A percentile compares a stretch with the other conserved stretches of the same genome.
These are phyloP conservation scores for Anadara kagoshimensis DNA, from an alignment of 1,140 invertebrate genomes.

Conservation along the genomic window DNA sequence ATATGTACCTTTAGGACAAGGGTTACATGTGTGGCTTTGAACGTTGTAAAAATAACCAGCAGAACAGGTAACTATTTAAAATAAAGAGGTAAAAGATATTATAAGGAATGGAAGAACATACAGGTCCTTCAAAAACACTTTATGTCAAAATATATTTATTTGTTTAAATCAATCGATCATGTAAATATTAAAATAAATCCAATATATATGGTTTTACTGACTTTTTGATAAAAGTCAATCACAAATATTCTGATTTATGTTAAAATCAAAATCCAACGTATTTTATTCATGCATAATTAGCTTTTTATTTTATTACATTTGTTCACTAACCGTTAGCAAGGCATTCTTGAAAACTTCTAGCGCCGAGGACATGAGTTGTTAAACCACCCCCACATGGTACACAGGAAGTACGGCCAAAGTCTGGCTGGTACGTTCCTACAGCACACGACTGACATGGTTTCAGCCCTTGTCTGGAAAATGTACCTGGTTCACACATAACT, in stretches of 20 bases:
- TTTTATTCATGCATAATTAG: no score
- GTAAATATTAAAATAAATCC: no score
- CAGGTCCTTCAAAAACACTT: no score
- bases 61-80: slow-evolving; percentile 17
- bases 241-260: no score
- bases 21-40: slow-evolving; percentile 74
- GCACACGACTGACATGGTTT: slow-evolving; percentile 90
- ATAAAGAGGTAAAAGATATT: no score
- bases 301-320: background rate
- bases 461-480: slow-evolving; percentile 91
- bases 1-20: slow-evolving; percentile 94
- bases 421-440: slow-evolving; percentile 84
- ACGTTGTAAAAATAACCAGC: slow-evolving; percentile 45
- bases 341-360: slow-evolving; percentile 91
- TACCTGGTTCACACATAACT: slow-evolving; percentile 91
- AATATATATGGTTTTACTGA: background rate
- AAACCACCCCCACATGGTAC: slow-evolving; percentile 89
- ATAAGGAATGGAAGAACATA: no score
- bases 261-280: no score
- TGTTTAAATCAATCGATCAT: no score
- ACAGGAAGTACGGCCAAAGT: slow-evolving; percentile 83
- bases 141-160: no score
- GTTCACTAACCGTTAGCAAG: slow-evolving; percentile 46
- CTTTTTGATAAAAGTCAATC: no score
- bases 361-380: slow-evolving; percentile 89